A percentile compares a stretch with the other conserved stretches of the same genome.
Evolutionary conservation across 2,797 vertebrate species (phyloP).

Genomic region (Setipinna tenuifilis): DNA sequence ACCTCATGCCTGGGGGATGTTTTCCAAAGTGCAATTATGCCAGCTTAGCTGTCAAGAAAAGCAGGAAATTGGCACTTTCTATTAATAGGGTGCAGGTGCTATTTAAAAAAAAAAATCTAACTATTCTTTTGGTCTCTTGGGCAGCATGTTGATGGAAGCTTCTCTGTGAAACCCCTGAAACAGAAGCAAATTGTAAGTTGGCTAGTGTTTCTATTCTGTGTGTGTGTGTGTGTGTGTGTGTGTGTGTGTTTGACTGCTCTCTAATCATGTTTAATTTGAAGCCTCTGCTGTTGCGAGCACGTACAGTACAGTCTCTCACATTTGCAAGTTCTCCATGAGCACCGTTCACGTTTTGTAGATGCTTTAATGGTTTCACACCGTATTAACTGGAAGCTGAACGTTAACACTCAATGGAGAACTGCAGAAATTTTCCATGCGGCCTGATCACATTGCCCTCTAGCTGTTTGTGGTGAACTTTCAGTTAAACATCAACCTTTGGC

Average conservation of each 20-base stretch:
- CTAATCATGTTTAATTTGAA: not conserved
- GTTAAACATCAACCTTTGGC: slow-evolving; percentile 8
- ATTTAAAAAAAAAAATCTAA: not conserved
- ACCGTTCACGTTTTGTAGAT: not conserved
- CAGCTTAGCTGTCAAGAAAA: slow-evolving; percentile 5
- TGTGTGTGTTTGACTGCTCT: not conserved
- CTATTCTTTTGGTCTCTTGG: slow-evolving; percentile 46
- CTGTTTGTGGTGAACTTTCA: not conserved
- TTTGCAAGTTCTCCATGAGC: not conserved
- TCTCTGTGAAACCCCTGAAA: slow-evolving; percentile 62
- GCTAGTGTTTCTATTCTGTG: not conserved
- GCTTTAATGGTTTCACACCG: not conserved
- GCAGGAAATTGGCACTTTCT: slow-evolving; percentile 15
- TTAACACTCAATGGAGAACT: slow-evolving; percentile 12
- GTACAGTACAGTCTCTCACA: not conserved
- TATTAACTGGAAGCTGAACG: not conserved
- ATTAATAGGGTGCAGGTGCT: not conserved
- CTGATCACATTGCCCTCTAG: slow-evolving; percentile 2
- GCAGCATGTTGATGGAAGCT: slow-evolving; percentile 66
- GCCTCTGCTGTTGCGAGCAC: not conserved
- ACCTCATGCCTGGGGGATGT: not conserved
- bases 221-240: not conserved
- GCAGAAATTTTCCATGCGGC: slow-evolving; percentile 5
- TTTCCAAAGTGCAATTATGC: slow-evolving; percentile 1
- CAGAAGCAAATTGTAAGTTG: slow-evolving; percentile 68